Conservation (phyloP, 2,113 vertebrate species). For the Spea bombifrons region DNA sequence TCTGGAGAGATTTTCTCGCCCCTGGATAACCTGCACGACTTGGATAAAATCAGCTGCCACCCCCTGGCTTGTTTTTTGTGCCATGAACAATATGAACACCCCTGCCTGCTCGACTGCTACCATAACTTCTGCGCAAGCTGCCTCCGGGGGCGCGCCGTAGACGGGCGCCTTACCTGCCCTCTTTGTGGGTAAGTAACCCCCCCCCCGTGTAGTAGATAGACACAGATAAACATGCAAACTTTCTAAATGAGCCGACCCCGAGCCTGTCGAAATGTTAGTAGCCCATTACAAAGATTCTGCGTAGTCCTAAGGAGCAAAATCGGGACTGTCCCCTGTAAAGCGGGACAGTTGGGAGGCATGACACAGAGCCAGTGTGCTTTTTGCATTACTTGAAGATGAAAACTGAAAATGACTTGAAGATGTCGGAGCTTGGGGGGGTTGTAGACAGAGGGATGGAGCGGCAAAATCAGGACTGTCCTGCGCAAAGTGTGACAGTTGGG, state of each 20-base stretch:
- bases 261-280: too few relatives aligned
- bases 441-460: too few relatives aligned
- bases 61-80: constrained; percentile 85
- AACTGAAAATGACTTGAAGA: too few relatives aligned
- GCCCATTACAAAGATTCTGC: too few relatives aligned
- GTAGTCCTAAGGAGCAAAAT: too few relatives aligned
- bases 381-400: too few relatives aligned
- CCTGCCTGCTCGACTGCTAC: constrained; percentile 89
- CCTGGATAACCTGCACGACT: constrained; percentile 65
- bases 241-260: not conserved
- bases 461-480: too few relatives aligned
- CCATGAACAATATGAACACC: constrained; percentile 79
- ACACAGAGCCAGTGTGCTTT: too few relatives aligned
- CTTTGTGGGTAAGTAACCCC: constrained; percentile 77
- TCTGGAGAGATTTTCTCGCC: constrained; percentile 77
- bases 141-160: constrained; percentile 71
- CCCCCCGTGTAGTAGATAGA: not conserved
- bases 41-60: constrained; percentile 75
- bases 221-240: not conserved
- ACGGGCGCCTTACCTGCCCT: constrained; percentile 76
- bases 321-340: too few relatives aligned
- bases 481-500: too few relatives aligned
- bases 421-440: too few relatives aligned
- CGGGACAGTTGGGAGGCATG: too few relatives aligned
- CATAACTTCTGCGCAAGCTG: constrained; percentile 87